Base-by-base conservation (phyloP, 2,113 vertebrate species). In the Nicator chloris region DNA sequence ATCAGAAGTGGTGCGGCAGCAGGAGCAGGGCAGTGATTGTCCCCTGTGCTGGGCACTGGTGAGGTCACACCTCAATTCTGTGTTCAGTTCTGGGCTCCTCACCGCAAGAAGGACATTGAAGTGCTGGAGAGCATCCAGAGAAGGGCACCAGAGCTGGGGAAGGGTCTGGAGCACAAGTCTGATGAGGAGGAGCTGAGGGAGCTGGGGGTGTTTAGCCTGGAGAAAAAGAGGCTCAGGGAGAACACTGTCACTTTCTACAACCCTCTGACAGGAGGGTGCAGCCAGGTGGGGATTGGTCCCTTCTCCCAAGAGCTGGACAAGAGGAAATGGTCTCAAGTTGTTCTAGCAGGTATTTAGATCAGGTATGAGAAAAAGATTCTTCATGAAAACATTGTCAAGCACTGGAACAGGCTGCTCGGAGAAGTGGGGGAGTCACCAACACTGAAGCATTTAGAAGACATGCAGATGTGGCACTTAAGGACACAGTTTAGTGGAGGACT, bases 171-270 rank as follows among this genome's bases (percentile, higher is more conserved):
- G 35, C 15, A 42, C 24, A n/a, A 12, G 19, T 3, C 5, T 15
- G 7, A 1, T 24, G 44, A 70, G 54, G 30, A 42, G 35, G 15
- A 49, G 30, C 65, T 30, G 26, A 42, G 7, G 53, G 19, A 28
- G 14, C 17, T 57, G 33, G 12, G 3, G 10, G 0, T 3, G 10
- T 5, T 68, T 5, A 11, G 4, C 9, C n/a, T 22, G 30, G 31
- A 44, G 44, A 23, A 42, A 50, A 70, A 20, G 15, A 70, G 20
- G 6, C 13, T 53, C 17, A 9, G 16, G 21, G 14, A 4, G 3
- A 11, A 17, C 31, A 10, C 26, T 18, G 7, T 8, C 22, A 12
- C 14, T 33, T 39, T 44, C 49, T 28, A 19, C 40, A 64, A 2
- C 22, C 45, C 2, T 21, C 57, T 64, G 59, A 23, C 0, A 64